Evolutionary conservation across 2,113 vertebrate genomes (phyloP).

Genomic region (Nematolebias whitei): DNA sequence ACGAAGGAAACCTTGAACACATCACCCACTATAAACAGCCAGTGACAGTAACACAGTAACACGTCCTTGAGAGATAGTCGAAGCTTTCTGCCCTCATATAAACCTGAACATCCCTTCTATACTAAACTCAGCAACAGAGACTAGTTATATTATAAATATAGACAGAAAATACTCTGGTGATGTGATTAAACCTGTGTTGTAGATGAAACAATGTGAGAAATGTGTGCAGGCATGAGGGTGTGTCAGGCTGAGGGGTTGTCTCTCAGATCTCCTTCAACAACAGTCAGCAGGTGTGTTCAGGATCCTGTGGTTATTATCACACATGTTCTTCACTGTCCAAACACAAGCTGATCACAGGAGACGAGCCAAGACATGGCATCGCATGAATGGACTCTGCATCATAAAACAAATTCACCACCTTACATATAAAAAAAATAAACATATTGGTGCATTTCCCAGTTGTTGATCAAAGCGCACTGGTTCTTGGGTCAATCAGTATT

Average conservation of each 20-base stretch:
- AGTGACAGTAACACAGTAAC: neutral
- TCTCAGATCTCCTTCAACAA: constrained; percentile 45
- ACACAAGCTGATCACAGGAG: constrained; percentile 29
- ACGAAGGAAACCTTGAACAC: constrained; percentile 24
- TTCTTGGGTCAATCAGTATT: neutral
- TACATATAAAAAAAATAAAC: too few relatives aligned
- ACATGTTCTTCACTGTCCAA: constrained; percentile 11
- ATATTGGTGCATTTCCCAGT: neutral
- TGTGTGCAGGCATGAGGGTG: constrained; percentile 1
- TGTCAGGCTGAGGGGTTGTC: constrained; percentile 1
- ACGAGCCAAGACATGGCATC: constrained; percentile 17
- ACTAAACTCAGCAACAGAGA: neutral
- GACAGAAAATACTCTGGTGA: neutral
- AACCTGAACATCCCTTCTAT: too few relatives aligned
- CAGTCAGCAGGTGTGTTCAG: constrained; percentile 56
- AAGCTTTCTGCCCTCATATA: neutral
- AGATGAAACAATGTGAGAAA: neutral
- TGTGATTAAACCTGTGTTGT: too few relatives aligned
- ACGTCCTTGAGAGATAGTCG: too few relatives aligned
- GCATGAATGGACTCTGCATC: neutral
- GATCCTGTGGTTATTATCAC: neutral
- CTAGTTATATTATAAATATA: constrained; percentile 8
- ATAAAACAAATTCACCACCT: too few relatives aligned
- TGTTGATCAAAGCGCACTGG: too few relatives aligned
- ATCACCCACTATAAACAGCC: constrained; percentile 20